Evolutionary conservation across 2,113 vertebrate genomes (phyloP).

Genomic region (Euleptes europaea): DNA sequence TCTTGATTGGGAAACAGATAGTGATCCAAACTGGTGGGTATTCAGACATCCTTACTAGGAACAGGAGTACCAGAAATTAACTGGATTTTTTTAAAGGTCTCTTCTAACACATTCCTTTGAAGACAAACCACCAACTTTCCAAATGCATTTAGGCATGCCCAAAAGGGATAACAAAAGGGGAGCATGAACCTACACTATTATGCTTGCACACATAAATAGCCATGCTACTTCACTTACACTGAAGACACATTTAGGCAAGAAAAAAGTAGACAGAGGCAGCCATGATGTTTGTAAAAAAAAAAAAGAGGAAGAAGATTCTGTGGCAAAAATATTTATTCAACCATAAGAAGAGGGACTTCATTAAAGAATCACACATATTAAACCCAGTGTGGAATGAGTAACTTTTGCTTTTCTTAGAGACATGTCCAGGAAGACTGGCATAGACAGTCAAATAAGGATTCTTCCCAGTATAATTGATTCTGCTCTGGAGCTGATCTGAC

Average conservation of each 20-base stretch:
- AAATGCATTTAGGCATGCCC: neutral
- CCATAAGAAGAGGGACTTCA: too few species aligned
- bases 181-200: neutral
- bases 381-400: too few species aligned
- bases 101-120: too few species aligned
- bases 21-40: too few species aligned
- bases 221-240: neutral
- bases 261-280: neutral
- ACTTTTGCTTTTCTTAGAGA: too few species aligned
- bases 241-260: neutral
- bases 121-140: too few species aligned
- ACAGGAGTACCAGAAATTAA: neutral
- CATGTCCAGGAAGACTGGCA: too few species aligned
- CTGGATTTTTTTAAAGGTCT: neutral
- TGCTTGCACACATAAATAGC: neutral
- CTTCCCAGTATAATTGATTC: too few species aligned
- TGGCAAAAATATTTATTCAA: neutral
- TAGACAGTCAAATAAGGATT: too few species aligned
- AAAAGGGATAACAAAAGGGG: neutral
- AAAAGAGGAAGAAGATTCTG: neutral
- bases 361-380: too few species aligned
- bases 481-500: too few species aligned
- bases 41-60: neutral
- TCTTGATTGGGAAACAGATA: too few species aligned
- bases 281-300: neutral